Conservation (phyloP, 2,797 vertebrate genomes). For the Micromesistius poutassou region DNA sequence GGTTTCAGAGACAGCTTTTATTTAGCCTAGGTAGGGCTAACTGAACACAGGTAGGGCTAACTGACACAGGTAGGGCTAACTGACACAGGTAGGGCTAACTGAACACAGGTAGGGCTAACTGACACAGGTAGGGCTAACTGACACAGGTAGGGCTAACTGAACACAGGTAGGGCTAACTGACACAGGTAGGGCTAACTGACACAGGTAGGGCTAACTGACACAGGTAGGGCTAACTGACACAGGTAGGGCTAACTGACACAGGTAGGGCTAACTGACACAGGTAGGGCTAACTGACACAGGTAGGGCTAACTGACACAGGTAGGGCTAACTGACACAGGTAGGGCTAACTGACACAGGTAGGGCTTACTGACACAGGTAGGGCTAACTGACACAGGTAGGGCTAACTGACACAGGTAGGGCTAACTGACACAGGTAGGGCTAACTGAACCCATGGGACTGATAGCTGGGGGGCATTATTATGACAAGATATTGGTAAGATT, state of each 20-base stretch:
- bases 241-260: no score
- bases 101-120: not conserved
- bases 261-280: no score
- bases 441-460: not conserved
- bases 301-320: no score
- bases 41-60: not conserved
- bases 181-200: not conserved
- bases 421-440: not conserved
- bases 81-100: not conserved
- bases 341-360: no score
- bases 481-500: not conserved
- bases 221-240: no score
- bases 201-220: no score
- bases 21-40: not conserved
- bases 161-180: not conserved
- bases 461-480: not conserved
- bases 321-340: no score
- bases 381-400: no score
- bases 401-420: no score
- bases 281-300: no score
- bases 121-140: not conserved
- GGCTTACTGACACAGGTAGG: no score
- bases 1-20: not conserved
- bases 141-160: not conserved
- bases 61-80: no score